These are phyloP conservation scores for Theretra japonica DNA, from an alignment of 2,888 invertebrate species.

Conservation along the genomic window DNA sequence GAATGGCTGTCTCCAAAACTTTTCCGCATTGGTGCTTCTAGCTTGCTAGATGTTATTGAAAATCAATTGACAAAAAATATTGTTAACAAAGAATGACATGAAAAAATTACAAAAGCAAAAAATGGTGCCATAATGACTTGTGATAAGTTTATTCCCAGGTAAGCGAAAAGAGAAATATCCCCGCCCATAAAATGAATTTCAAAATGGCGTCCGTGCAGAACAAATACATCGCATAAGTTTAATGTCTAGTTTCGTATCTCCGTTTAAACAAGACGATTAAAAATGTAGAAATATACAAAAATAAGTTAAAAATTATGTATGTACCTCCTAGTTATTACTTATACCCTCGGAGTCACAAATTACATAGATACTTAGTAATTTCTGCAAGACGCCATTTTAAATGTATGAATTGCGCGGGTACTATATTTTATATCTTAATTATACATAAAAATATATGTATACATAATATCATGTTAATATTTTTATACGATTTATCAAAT, in stretches of 20 bases:
- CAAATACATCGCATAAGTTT: too few relatives aligned
- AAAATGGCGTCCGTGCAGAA: too few relatives aligned
- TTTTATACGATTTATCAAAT: background rate
- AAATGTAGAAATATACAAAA: too few relatives aligned
- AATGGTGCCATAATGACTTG: background rate
- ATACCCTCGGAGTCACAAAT: too few relatives aligned
- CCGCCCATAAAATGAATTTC: too few relatives aligned
- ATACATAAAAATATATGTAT: background rate
- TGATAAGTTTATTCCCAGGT: background rate
- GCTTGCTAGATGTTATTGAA: conserved; percentile 92
- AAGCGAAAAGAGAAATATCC: background rate
- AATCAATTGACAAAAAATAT: conserved; percentile 71
- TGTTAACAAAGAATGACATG: conserved; percentile 36
- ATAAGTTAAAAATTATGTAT: too few relatives aligned
- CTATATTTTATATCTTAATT: background rate
- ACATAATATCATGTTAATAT: background rate
- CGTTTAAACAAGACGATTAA: too few relatives aligned
- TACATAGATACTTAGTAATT: too few relatives aligned
- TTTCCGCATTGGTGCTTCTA: conserved; percentile 98
- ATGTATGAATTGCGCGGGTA: too few relatives aligned
- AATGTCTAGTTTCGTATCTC: too few relatives aligned
- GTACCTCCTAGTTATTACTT: too few relatives aligned
- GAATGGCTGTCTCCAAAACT: conserved; percentile 92
- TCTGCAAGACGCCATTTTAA: too few relatives aligned
- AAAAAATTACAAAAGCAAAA: background rate